Evolutionary conservation across 2,888 invertebrate genomes (phyloP).

Genomic region (Lordiphosa andalusiaca): DNA sequence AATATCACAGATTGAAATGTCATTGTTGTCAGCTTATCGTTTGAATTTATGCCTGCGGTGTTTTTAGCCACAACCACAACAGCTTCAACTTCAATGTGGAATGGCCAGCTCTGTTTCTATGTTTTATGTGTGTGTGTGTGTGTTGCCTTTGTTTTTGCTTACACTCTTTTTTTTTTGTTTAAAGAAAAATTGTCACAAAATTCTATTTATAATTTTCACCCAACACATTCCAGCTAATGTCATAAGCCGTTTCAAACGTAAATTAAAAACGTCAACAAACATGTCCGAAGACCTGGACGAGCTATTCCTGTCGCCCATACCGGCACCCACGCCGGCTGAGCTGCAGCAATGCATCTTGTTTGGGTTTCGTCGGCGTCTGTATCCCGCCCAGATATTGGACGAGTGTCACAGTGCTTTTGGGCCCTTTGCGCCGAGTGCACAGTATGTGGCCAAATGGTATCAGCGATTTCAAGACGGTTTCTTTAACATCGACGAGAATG

Average conservation of each 20-base stretch:
- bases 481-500: conserved; percentile 49
- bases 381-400: conserved; percentile 62
- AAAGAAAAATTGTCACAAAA: conserved; percentile 5
- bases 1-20: conserved; percentile 66
- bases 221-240: conserved; percentile 60
- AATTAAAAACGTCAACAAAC: conserved; percentile 32
- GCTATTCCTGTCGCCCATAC: conserved; percentile 60
- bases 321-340: conserved; percentile 56
- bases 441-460: conserved; percentile 64
- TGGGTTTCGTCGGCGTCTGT: conserved; percentile 61
- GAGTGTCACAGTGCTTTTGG: conserved; percentile 63
- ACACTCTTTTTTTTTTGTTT: conserved; percentile 18
- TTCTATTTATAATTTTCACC: conserved; percentile 16
- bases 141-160: conserved; percentile 11
- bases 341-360: conserved; percentile 68
- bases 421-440: conserved; percentile 60
- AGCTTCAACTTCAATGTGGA: background rate
- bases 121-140: conserved; percentile 18
- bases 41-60: conserved; percentile 46
- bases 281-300: conserved; percentile 68
- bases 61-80: conserved; percentile 19
- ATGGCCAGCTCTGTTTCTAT: conserved; percentile 4
- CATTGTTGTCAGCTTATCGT: conserved; percentile 66
- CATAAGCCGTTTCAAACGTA: conserved; percentile 61
- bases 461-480: conserved; percentile 62